A percentile compares a stretch with the other conserved stretches of the same genome.
These are phyloP conservation scores for Proisotoma minuta DNA, from an alignment of 2,888 invertebrate species.

Conservation along the genomic window DNA sequence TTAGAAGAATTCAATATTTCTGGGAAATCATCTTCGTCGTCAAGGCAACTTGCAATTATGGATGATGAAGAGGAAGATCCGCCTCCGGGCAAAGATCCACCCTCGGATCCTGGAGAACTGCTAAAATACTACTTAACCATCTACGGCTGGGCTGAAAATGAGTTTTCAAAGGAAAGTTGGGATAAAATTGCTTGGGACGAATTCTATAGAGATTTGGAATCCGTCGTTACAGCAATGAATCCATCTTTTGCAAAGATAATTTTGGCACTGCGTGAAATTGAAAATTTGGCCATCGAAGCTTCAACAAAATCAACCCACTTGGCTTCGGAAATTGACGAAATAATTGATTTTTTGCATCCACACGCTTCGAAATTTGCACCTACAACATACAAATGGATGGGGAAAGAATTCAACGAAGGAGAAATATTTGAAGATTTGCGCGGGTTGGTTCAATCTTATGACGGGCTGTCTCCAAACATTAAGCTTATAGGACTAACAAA, in stretches of 20 bases:
- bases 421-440: not conserved
- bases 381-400: not conserved
- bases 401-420: not conserved
- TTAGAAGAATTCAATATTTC: not conserved
- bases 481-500: not conserved
- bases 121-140: not conserved
- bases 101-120: too few species aligned
- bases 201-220: not conserved
- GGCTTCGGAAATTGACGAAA: not conserved
- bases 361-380: not conserved
- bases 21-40: too few species aligned
- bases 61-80: too few species aligned
- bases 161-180: not conserved
- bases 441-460: not conserved
- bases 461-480: not conserved
- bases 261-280: not conserved
- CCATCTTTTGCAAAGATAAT: conserved; percentile 1
- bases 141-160: conserved; percentile 1
- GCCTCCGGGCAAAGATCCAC: too few species aligned
- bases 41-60: too few species aligned
- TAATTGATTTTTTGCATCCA: not conserved
- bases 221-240: not conserved
- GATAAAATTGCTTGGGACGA: not conserved
- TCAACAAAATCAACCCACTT: too few species aligned
- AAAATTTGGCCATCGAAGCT: not conserved